Evolutionary conservation across 2,797 vertebrate genomes (phyloP), one percentile per base, ranked within the genome.

Genomic region (Sebastes matsubarae): DNA sequence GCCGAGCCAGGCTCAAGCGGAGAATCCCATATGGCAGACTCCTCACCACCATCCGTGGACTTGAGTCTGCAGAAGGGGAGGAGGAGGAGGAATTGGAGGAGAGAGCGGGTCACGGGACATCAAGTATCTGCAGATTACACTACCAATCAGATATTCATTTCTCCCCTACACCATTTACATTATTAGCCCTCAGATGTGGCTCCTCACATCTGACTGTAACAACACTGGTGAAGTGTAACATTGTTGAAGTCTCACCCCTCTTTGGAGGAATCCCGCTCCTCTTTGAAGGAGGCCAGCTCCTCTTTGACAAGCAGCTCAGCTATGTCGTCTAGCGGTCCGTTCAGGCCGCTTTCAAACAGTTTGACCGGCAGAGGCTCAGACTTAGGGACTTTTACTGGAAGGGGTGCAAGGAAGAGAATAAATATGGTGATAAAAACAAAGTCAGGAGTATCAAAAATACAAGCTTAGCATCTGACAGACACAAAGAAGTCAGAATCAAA

Each of bases 1-100:
- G 9, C 4, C 2, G 30, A 75, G 8, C 4, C 4, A 1, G 63
- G 68, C 25, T 93, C 82, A 2, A 96, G 79, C 0, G 95, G 93
- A 61, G 94, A 87, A 72, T 96, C 95, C 95, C 95, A 96, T 6
- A 93, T n/a, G 1, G 75, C 24, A 1, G 30, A 36, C 1, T 85
- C 76, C 4, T 92, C 79, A 3, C 2, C 2, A 3, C 18, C 8
- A 1, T 34, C 24, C 4, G n/a, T 63, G 9, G 32, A 20, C 4
- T 60, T 10, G 1, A 2, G 12, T 10, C 85, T 85, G 59, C 22
- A 30, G 57, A 11, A 60, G 27, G n/a, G 2, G 8, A 13, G 7
- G 24, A 22, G 6, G 4, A 22, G 6, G 3, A 29, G 29, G 29
- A 32, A 25, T 9, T 3, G 36, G 29, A 24, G 3, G 24, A 46